phyloP scores from a whole-genome alignment of 2,888 invertebrate genomes.

The Eristalis tenax region DNA sequence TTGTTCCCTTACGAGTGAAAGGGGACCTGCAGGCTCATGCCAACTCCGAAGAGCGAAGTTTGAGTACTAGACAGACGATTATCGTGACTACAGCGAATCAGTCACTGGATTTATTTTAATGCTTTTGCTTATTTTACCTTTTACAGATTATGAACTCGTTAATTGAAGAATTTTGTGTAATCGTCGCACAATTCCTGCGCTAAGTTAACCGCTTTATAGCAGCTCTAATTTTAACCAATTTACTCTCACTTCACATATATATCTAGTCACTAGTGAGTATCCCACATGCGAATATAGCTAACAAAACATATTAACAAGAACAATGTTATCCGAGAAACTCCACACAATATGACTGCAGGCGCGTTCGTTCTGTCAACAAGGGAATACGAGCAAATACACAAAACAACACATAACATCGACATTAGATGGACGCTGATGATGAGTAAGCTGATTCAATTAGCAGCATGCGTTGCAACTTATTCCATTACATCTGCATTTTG shows the following conservation, averaged over 20 bases:
- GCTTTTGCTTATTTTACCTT: too few species aligned
- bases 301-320: not conserved
- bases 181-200: too few species aligned
- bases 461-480: not conserved
- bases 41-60: too few species aligned
- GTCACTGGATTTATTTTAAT: too few species aligned
- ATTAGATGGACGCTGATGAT: not conserved
- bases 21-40: too few species aligned
- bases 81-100: too few species aligned
- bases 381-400: not conserved
- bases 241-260: not conserved
- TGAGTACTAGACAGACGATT: too few species aligned
- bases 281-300: not conserved
- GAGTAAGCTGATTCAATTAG: not conserved
- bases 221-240: too few species aligned
- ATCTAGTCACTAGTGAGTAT: not conserved
- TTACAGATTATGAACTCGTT: too few species aligned
- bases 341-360: not conserved
- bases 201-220: too few species aligned
- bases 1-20: too few species aligned
- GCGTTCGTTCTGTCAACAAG: not conserved
- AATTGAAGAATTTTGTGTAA: too few species aligned
- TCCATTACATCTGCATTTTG: not conserved
- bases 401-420: not conserved
- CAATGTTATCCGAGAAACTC: not conserved